Evolutionary conservation across 2,888 invertebrate species (phyloP).

Genomic region (Sycophila texana): DNA sequence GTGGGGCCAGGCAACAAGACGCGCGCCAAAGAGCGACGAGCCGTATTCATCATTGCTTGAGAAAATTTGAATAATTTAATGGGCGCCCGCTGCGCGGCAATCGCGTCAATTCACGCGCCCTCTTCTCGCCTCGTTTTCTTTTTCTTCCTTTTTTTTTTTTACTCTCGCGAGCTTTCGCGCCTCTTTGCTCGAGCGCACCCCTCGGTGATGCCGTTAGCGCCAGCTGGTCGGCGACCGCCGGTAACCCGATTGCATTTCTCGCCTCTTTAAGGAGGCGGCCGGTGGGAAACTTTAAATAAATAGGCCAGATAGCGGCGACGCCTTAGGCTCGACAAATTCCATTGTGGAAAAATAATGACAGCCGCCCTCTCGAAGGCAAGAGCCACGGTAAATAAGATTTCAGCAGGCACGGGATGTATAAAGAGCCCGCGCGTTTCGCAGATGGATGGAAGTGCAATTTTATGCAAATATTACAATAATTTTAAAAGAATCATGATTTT

Average conservation of each 20-base stretch:
- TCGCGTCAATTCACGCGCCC: neutral
- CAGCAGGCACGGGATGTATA: neutral
- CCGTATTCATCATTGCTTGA: conserved; percentile 16
- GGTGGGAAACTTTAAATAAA: neutral
- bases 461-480: too few species aligned
- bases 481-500: too few species aligned
- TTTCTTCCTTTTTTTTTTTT: neutral
- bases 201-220: too few species aligned
- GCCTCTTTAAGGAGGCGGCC: neutral
- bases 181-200: too few species aligned
- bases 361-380: neutral
- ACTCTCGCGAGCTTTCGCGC: neutral
- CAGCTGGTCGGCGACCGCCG: too few species aligned
- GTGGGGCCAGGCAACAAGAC: neutral
- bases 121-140: neutral
- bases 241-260: conserved; percentile 15
- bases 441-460: neutral
- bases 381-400: conserved; percentile 6
- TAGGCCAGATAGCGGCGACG: conserved; percentile 11
- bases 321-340: conserved; percentile 14
- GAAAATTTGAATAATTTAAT: conserved; percentile 46
- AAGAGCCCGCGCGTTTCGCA: neutral
- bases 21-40: conserved; percentile 11
- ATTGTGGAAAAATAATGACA: conserved; percentile 38
- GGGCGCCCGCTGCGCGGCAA: neutral